Percentiles rank a stretch among this genome's conserved stretches.
These are phyloP conservation scores for Galagoides demidoff DNA, from an alignment of 2,797 vertebrate species.

Conservation along the genomic window DNA sequence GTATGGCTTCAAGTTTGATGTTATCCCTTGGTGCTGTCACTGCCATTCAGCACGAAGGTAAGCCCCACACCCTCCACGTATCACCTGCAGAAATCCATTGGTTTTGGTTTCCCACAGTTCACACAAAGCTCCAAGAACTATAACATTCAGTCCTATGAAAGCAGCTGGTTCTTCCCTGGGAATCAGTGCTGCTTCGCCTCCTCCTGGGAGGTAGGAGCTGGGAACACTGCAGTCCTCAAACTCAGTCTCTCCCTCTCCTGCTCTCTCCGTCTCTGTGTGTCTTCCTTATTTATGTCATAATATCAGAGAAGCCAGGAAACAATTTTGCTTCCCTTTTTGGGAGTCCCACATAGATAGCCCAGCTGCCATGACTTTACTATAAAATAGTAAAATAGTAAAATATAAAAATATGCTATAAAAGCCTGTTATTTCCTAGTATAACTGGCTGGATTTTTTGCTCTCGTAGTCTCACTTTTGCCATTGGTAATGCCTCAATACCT, in stretches of 20 bases:
- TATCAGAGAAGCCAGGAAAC: not conserved
- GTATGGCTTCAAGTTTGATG: not conserved
- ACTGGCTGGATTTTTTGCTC: not conserved
- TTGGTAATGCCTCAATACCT: constrained; percentile 39
- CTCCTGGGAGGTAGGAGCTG: not conserved
- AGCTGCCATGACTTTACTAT: not conserved
- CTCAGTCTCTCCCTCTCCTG: not conserved
- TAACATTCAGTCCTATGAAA: not conserved
- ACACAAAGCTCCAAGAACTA: not conserved
- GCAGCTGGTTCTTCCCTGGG: not conserved
- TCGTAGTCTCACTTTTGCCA: not conserved
- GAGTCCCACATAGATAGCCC: not conserved
- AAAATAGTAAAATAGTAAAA: not conserved
- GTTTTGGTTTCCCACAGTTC: not conserved
- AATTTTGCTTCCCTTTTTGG: not conserved
- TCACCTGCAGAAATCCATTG: not conserved
- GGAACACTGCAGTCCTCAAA: not conserved
- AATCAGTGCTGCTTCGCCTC: not conserved
- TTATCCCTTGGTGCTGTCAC: not conserved
- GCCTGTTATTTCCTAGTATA: not conserved
- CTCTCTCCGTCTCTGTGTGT: not conserved
- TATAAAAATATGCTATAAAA: too few species aligned
- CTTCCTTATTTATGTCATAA: not conserved
- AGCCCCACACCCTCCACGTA: not conserved
- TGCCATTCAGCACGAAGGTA: not conserved